Evolutionary conservation across 2,113 vertebrate genomes (phyloP).

Genomic region (Bubo scandiacus): DNA sequence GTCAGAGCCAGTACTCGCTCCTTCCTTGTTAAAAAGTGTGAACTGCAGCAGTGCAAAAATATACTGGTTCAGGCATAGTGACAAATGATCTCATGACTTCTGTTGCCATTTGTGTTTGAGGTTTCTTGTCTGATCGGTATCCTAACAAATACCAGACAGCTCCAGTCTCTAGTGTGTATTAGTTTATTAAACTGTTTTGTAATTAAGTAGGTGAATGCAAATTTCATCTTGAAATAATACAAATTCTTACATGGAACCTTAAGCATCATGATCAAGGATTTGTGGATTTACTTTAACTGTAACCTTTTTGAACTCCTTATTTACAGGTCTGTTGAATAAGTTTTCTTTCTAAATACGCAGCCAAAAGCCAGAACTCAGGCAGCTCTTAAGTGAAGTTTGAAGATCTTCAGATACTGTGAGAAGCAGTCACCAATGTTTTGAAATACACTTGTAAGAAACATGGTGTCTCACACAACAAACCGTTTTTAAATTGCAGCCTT

Average conservation of each 20-base stretch:
- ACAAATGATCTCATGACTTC: not conserved
- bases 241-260: not conserved
- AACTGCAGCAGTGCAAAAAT: not conserved
- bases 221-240: not conserved
- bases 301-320: not conserved
- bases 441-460: not conserved
- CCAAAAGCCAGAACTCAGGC: not conserved
- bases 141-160: not conserved
- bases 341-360: not conserved
- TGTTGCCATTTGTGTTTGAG: not conserved
- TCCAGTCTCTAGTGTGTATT: not conserved
- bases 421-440: not conserved
- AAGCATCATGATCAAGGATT: not conserved
- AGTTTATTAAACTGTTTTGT: not conserved
- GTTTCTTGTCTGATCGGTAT: not conserved
- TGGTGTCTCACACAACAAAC: not conserved
- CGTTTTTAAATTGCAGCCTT: not conserved
- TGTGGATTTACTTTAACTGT: slow-evolving; percentile 16
- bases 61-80: not conserved
- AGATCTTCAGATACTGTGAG: not conserved
- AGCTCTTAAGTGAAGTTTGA: not conserved
- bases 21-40: not conserved
- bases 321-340: not conserved
- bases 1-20: not conserved
- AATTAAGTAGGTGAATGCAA: not conserved